Conservation (phyloP, 2,888 invertebrate genomes). For the Spisula solida region DNA sequence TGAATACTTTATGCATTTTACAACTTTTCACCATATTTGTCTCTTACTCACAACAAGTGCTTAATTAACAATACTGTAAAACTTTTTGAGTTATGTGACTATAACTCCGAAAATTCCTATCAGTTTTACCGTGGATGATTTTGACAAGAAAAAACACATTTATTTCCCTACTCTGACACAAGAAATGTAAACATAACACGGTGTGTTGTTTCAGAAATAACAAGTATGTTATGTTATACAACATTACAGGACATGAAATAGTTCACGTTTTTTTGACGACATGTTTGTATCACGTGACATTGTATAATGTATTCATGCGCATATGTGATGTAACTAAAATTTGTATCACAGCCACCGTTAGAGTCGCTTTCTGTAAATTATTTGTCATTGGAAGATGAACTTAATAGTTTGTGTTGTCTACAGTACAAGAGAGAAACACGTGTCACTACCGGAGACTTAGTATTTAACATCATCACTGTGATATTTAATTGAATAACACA, state of each 20-base stretch:
- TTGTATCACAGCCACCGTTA: background rate
- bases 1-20: no score
- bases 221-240: background rate
- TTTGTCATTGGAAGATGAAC: background rate
- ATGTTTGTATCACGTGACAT: background rate
- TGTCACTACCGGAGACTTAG: background rate
- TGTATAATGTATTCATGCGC: background rate
- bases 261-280: background rate
- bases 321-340: background rate
- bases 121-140: background rate
- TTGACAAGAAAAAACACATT: background rate
- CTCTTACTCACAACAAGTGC: background rate
- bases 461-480: background rate
- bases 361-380: background rate
- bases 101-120: background rate
- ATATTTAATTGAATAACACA: background rate
- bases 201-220: background rate
- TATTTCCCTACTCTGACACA: background rate
- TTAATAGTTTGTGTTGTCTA: background rate
- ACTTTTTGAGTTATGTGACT: background rate
- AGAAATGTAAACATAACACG: background rate
- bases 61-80: background rate
- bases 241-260: background rate
- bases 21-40: background rate
- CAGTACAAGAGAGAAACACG: background rate